A percentile compares a stretch with the other conserved stretches of the same genome.
Evolutionary conservation across 2,888 invertebrate genomes (phyloP).

Genomic region (Cyaniris semiargus): DNA sequence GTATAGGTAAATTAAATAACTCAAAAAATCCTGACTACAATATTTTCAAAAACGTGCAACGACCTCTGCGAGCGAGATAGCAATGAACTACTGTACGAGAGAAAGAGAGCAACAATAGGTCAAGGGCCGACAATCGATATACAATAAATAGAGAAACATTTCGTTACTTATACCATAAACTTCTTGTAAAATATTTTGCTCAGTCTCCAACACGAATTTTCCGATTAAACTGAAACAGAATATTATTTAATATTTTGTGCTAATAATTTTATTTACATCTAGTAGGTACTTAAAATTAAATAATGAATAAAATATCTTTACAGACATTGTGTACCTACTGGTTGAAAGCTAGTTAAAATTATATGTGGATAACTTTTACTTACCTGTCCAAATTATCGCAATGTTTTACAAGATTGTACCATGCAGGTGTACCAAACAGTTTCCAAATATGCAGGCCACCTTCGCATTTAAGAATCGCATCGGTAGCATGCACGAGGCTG

Average conservation of each 20-base stretch:
- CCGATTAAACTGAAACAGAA: constrained; percentile 72
- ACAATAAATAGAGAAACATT: constrained; percentile 37
- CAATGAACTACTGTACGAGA: neutral
- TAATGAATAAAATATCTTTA: no score
- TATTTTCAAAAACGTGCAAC: neutral
- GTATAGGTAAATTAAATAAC: neutral
- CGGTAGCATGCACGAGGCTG: constrained; percentile 78
- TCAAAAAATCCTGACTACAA: neutral
- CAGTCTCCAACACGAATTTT: constrained; percentile 79
- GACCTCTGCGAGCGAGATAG: neutral
- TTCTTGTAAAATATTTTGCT: constrained; percentile 57
- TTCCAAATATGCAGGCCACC: constrained; percentile 84
- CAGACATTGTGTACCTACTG: no score
- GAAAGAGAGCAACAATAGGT: neutral
- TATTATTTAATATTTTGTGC: neutral
- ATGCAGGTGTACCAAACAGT: constrained; percentile 81
- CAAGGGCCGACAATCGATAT: neutral
- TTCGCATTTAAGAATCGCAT: constrained; percentile 82
- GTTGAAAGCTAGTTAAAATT: neutral
- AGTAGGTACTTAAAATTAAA: no score
- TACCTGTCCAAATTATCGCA: constrained; percentile 83
- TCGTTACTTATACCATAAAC: constrained; percentile 51
- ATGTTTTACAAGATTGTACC: constrained; percentile 78
- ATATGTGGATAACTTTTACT: constrained; percentile 37
- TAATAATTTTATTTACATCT: no score